These are phyloP conservation scores for Bungarus multicinctus DNA, from an alignment of 2,113 vertebrate genomes.

Conservation along the genomic window DNA sequence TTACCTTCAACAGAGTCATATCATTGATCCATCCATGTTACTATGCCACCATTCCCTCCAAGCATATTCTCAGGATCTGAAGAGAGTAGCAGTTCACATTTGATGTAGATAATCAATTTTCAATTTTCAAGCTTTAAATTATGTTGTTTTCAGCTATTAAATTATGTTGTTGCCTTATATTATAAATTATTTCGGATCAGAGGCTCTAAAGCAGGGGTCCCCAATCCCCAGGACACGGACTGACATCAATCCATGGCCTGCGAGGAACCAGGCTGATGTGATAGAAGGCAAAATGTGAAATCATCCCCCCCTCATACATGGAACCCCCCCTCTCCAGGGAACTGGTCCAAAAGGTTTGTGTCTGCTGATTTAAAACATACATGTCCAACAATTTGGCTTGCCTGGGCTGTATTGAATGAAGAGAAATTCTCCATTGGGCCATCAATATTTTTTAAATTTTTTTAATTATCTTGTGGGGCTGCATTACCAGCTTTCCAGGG, in stretches of 20 bases:
- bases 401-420: not conserved
- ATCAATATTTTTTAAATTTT: no score
- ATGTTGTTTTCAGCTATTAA: no score
- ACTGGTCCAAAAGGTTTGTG: not conserved
- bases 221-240: no score
- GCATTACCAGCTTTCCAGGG: not conserved
- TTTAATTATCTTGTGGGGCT: not conserved
- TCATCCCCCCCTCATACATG: rapidly evolving
- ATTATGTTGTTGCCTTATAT: not conserved
- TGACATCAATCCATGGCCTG: no score
- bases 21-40: not conserved
- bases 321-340: not conserved
- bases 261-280: no score
- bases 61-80: not conserved
- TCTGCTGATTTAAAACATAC: not conserved
- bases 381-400: not conserved
- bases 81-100: not conserved
- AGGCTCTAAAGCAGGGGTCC: not conserved
- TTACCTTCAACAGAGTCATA: not conserved
- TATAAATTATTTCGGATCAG: not conserved
- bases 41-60: not conserved
- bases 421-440: not conserved
- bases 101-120: not conserved
- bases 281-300: no score
- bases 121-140: not conserved